Percentiles rank a stretch among this genome's conserved stretches.
Conservation (phyloP, 2,113 vertebrate species). For the Symphodus melops region DNA sequence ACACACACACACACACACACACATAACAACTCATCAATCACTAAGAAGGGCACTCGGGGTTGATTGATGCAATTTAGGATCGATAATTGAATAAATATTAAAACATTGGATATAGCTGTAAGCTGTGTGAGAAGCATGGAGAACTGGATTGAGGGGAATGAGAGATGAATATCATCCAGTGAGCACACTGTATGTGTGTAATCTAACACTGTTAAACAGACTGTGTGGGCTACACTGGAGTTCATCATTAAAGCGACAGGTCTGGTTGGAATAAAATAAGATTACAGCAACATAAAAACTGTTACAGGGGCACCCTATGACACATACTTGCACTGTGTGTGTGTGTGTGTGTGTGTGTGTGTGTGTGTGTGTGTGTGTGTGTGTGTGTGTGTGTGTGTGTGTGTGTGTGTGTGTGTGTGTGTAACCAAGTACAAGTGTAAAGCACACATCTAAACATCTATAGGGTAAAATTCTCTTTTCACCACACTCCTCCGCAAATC, state of each 20-base stretch:
- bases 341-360: slow-evolving; percentile 13
- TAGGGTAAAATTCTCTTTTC: slow-evolving; percentile 46
- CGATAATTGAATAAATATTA: slow-evolving; percentile 53
- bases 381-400: slow-evolving; percentile 11
- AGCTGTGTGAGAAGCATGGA: not conserved
- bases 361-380: slow-evolving; percentile 14
- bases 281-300: slow-evolving; percentile 34
- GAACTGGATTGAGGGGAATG: slow-evolving; percentile 31
- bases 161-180: slow-evolving; percentile 33
- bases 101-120: slow-evolving; percentile 3
- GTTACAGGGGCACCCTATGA: slow-evolving; percentile 3
- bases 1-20: not conserved
- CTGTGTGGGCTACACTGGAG: slow-evolving; percentile 25
- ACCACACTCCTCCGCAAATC: slow-evolving; percentile 51
- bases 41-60: slow-evolving; percentile 5
- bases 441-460: slow-evolving; percentile 32
- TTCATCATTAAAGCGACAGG: slow-evolving; percentile 8
- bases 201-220: slow-evolving; percentile 41
- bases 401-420: slow-evolving; percentile 10
- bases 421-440: not conserved
- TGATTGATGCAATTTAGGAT: slow-evolving; percentile 43
- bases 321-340: slow-evolving; percentile 23
- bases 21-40: slow-evolving; percentile 10
- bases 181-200: slow-evolving; percentile 18
- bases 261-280: slow-evolving; percentile 38